Base-by-base conservation (phyloP, 1,140 invertebrate species). In the Drosophila kanapiae region DNA sequence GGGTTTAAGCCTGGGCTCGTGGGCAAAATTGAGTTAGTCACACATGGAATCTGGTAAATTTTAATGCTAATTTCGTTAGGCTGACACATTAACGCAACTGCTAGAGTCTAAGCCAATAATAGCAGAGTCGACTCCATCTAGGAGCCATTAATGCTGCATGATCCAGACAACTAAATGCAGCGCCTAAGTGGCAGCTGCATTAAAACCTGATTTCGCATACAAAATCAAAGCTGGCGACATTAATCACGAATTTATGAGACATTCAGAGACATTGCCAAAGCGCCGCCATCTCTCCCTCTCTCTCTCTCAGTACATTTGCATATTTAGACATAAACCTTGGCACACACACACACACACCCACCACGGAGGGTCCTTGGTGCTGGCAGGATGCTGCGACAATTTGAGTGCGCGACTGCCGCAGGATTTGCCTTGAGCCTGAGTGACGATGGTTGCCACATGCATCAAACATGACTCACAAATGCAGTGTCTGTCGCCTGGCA, bases 11-110 rank as follows among this genome's bases (percentile, higher is more conserved):
- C 14, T 2, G 6, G 13, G 23, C 47, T 47, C 31, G 64, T 53
- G 67, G 49, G 31, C 35, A 35, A 86, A 86, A 86, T 88, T 74
- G 76, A 83, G 76, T 86, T 86, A 87, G 82, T 80, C 83, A 69
- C 75, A 61, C 64, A 69, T 72, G 58, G 78, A 75, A 82, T 63
- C 80, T 78, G 83, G 80, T 76, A 74, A 80, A 86, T 83, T 86
- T 86, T 86, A 83, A 78, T 86, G 83, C 82, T 86, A 88, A 86
- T 83, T 86, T 83, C 45, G 76, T 86, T 86, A 88, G 67, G 82
- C 80, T 69, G 81, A 72, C 63, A 82, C 79, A 86, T 86, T 86
- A 86, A 74, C 70, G 84, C 65, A 54, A 58, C 77, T 23, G 53
- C 11, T 29, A 27, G 40, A 42, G 72, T 67, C 80, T 82, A 82